phyloP scores from a whole-genome alignment of 1,140 invertebrate species.

The Bombus confusus region DNA sequence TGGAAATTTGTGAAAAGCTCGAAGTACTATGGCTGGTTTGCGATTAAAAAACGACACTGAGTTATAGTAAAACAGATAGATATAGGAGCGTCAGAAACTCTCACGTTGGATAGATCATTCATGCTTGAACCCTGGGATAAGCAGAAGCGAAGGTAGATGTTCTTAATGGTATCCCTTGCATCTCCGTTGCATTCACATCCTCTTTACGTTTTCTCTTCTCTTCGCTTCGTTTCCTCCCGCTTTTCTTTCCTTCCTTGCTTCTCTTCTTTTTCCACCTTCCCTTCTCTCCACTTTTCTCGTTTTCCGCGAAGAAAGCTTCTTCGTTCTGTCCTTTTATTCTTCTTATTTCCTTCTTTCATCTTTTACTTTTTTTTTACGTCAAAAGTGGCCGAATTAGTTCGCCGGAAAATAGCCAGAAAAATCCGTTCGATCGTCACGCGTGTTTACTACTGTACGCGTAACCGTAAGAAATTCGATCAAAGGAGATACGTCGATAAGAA shows the following conservation, averaged over 20 bases:
- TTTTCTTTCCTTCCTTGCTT: neutral
- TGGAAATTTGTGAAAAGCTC: neutral
- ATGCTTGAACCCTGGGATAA: neutral
- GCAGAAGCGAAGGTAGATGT: neutral
- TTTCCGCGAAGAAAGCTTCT: neutral
- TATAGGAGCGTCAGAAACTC: neutral
- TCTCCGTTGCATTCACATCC: neutral
- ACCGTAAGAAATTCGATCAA: neutral
- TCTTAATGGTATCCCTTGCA: neutral
- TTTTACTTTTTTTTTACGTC: neutral
- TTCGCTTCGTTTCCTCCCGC: neutral
- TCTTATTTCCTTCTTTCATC: neutral
- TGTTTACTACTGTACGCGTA: neutral
- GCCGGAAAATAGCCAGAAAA: neutral
- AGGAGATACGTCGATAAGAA: neutral
- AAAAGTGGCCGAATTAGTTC: neutral
- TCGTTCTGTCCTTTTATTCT: neutral
- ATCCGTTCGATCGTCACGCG: neutral
- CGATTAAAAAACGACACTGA: neutral
- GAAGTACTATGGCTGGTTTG: neutral
- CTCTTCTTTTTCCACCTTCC: neutral
- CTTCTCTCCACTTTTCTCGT: neutral
- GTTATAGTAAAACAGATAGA: too few species aligned
- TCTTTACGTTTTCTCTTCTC: neutral
- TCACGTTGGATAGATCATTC: neutral